These are phyloP conservation scores for Hippocampus kuda DNA, from an alignment of 2,797 vertebrate species.

Conservation along the genomic window DNA sequence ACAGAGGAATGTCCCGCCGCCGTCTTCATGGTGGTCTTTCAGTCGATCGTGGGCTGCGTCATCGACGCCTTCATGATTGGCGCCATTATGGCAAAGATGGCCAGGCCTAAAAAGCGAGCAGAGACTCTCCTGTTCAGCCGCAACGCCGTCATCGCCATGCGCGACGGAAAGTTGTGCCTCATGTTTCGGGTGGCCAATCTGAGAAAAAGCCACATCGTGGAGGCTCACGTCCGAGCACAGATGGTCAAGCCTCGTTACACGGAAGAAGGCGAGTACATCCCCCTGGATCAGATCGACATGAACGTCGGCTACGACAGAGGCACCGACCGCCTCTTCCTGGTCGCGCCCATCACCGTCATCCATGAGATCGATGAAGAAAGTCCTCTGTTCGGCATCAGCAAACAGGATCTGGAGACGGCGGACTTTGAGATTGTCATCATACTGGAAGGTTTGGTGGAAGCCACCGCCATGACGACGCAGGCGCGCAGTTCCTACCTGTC, in stretches of 20 bases:
- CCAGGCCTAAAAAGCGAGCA: conserved; percentile 88
- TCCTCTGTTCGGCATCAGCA: conserved; percentile 86
- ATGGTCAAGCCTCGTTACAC: conserved; percentile 88
- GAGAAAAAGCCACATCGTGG: conserved; percentile 92
- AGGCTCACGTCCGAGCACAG: conserved; percentile 89
- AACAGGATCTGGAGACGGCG: conserved; percentile 80
- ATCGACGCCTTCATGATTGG: conserved; percentile 98
- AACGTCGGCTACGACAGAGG: conserved; percentile 94
- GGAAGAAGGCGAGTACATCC: conserved; percentile 91
- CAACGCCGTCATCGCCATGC: conserved; percentile 81
- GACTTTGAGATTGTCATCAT: conserved; percentile 96
- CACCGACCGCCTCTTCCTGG: conserved; percentile 88
- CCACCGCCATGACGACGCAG: conserved; percentile 94
- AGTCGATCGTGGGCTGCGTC: conserved; percentile 93
- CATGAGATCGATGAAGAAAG: conserved; percentile 93
- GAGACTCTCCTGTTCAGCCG: conserved; percentile 90
- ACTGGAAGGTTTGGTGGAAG: conserved; percentile 92
- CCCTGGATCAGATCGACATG: conserved; percentile 91
- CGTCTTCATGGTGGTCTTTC: conserved; percentile 89
- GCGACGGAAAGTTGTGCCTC: conserved; percentile 85
- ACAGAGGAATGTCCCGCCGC: conserved; percentile 89
- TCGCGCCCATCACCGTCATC: conserved; percentile 86
- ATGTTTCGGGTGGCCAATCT: conserved; percentile 95
- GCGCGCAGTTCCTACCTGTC: conserved; percentile 90
- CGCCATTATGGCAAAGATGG: conserved; percentile 98